Evolutionary conservation across 2,113 vertebrate species (phyloP).

Genomic region (Bubalus kerabau): DNA sequence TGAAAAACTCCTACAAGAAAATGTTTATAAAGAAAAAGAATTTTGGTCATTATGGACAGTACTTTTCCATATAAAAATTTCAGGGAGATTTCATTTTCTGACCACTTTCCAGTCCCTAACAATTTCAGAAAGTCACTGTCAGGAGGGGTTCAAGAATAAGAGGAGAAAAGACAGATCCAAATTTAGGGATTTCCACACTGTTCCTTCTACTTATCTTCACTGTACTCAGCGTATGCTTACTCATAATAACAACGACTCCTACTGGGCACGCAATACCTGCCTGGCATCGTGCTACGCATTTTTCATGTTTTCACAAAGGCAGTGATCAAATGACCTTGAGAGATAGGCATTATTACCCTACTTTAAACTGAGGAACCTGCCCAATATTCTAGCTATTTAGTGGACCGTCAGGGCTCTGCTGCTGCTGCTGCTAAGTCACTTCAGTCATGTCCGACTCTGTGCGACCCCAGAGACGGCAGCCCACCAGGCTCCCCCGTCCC

Average conservation of each 20-base stretch:
- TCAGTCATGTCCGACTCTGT: no score
- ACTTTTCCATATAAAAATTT: conserved; percentile 4
- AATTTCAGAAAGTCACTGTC: not conserved
- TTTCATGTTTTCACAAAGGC: not conserved
- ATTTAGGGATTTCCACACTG: not conserved
- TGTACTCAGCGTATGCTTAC: not conserved
- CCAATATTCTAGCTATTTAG: not conserved
- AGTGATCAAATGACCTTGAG: not conserved
- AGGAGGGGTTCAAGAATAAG: not conserved
- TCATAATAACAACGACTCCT: not conserved
- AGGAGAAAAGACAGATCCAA: not conserved
- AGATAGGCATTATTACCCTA: not conserved
- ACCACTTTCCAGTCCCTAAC: not conserved
- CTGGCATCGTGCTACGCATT: not conserved
- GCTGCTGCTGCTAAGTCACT: no score
- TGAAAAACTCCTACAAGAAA: conserved; percentile 87
- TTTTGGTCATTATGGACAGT: not conserved
- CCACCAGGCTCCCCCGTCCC: no score
- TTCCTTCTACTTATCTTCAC: not conserved
- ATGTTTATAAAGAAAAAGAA: not conserved
- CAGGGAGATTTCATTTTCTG: not conserved
- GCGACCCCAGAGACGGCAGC: no score
- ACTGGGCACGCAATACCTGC: not conserved
- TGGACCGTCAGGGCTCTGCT: not conserved
- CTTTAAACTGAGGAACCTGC: not conserved